Evolutionary conservation across 2,797 vertebrate species (phyloP), one percentile per base, ranked within the genome.

Genomic region (Ispidina lecontei): DNA sequence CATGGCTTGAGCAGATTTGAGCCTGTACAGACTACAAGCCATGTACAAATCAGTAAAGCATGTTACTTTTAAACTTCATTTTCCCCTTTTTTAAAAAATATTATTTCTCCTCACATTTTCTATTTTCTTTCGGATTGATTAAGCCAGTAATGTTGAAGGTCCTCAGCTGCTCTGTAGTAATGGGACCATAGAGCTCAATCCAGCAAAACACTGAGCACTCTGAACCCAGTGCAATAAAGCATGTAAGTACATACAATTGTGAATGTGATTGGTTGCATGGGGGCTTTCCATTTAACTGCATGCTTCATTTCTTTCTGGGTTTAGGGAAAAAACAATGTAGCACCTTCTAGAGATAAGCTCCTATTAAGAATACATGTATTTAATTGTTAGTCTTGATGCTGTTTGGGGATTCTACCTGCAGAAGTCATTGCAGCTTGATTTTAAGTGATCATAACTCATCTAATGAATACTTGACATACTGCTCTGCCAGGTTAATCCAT

Each of bases 181-280:
- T 1, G 10, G 39, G 64, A 37, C 8, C 23, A 16, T 0, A 11
- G 63, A 39, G 76, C 17, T 86, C 10, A 39, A 47, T 75, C 26
- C 76, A 72, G 76, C 9, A 69, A 37, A 55, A 12, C 17, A 21
- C 49, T 80, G 65, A 83, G 58, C 6, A 1, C 39, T 35, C 62
- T 2, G 3, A 67, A 16, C 26, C 31, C 51, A 15, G 31, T 15
- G 29, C 35, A 72, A 13, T 31, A 29, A 72, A 31, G 14, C 49
- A 52, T 4, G 0, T 14, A 2, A 71, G 19, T 20, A 14, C 20
- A 10, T 21, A 25, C 7, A 35, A 6, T 58, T 58, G 28, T 0
- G 2, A 19, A n/a, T 22, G 20, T 28, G 39, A 8, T 51, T 65
- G 49, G 5, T 10, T 72, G 43, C 26, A 47, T 1, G 14, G 16